Base-by-base conservation (phyloP, 2,888 invertebrate species). In the Drosophila phalerata region DNA sequence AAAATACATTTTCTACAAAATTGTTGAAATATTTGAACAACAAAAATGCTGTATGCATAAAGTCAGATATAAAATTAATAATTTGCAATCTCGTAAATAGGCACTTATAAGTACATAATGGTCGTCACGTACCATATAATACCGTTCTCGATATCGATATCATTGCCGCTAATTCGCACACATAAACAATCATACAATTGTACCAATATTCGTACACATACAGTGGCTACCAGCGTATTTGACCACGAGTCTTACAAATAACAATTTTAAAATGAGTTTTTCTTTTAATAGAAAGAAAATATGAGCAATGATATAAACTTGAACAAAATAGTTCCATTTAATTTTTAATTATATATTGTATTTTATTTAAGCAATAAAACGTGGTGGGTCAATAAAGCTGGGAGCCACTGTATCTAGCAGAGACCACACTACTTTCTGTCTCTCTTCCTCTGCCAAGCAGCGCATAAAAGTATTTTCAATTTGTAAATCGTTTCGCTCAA, bases 51-150 rank as follows among this genome's bases (percentile, higher is more conserved):
- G 48, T 66, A 43, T 64, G 53, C 73, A 76, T 45, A 37, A 65
- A 69, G 77, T 67, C 67, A 70, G 68, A 73, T 70, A 73, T 64
- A 64, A 77, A 69, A 58, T 73, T 73, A 53, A 77, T 69, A 73
- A 65, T 75, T 69, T 69, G 76, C 81, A 85, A 81, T 87, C 83
- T 85, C 81, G 74, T 81, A 85, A 87, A 85, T 80, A 85, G 79
- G 68, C 75, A 76, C 77, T 81, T 81, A 87, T 81, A 87, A 81
- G 81, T 87, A 88, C 81, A 85, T 83, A 87, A 78, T 74, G 67
- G 79, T 78, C 73, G 85, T 87, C 85, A 86, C 85, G 80, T 80
- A 80, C 79, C 48, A 30, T 66, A 80, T 73, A 43, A 37, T 66
- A 61, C 61, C 64, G 71, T 58, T 74, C 57, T 60, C 69, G 62